Base-by-base conservation (phyloP, 2,113 vertebrate genomes). In the Zeus faber region DNA sequence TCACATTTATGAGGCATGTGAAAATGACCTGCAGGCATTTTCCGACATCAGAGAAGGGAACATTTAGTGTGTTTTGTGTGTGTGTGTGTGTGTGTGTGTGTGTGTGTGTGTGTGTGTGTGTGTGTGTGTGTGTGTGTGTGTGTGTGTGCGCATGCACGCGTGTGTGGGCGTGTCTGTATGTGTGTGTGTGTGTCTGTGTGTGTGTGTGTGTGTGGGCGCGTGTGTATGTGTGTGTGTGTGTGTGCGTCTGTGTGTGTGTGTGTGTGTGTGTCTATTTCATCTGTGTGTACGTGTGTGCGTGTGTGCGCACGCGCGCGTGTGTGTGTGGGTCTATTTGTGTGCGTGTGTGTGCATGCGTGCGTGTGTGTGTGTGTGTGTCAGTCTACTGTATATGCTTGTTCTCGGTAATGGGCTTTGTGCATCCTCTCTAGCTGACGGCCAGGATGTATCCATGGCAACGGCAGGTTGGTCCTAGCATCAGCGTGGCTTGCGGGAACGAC, bases 361-460 rank as follows among this genome's bases (percentile, higher is more conserved):
- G 3, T 37, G 33, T 33, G 48, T 37, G 48, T 26, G 58, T 41
- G 49, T 47, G n/a, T 18, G 49, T 44, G 29, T 44, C 44, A 31
- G 18, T 48, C 49, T 49, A 45, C 52, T 50, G 62, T 64, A 52
- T 64, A 68, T 77, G 62, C 49, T 60, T 67, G 54, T 80, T 67
- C 57, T 59, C 69, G 74, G 82, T 82, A 88, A 79, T 74, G 81
- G 72, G 80, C 69, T 84, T 80, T 79, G 65, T 70, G 67, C 62
- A 74, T 81, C 70, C 74, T 84, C 74, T 68, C 60, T 71, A 10
- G 64, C 75, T 77, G 69, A 76, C 49, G 65, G 81, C 75, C 62
- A 55, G 67, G 54, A 67, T 74, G 88, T 90, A 83, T 79, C 88
- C 88, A 89, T 88, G 82, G 89, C 85, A 88, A 90, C 86, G 65